Percentiles rank a stretch among this genome's conserved stretches.
Conservation (phyloP, 2,113 vertebrate species). For the Sorex fumeus region DNA sequence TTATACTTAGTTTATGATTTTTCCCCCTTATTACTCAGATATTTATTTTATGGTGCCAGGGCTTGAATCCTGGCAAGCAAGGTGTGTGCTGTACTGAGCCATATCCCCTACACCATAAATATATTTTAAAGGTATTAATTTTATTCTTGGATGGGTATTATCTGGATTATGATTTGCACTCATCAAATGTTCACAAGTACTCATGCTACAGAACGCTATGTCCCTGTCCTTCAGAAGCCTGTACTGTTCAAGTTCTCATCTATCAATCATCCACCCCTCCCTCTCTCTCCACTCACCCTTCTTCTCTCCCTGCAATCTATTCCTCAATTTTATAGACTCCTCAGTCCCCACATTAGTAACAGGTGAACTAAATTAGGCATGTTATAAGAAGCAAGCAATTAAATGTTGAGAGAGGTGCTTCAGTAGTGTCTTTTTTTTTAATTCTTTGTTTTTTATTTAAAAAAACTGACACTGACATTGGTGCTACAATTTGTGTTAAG, state of each 20-base stretch:
- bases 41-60: background rate
- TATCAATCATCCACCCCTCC: background rate
- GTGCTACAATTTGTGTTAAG: no score
- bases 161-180: background rate
- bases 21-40: conserved; percentile 9
- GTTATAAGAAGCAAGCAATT: background rate
- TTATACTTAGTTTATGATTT: background rate
- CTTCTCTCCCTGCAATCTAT: no score
- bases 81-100: no score
- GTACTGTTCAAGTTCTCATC: background rate
- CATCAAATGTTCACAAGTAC: background rate
- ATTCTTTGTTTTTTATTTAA: conserved; percentile 39
- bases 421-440: conserved; percentile 2
- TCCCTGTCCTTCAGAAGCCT: background rate
- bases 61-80: no score
- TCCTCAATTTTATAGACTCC: no score
- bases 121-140: conserved; percentile 23
- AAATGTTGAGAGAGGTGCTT: background rate
- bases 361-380: no score
- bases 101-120: background rate
- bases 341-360: no score
- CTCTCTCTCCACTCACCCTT: background rate
- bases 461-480: no score
- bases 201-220: background rate
- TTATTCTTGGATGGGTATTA: background rate